Base-by-base conservation (phyloP, 2,888 invertebrate species). In the Litoditis marina region DNA sequence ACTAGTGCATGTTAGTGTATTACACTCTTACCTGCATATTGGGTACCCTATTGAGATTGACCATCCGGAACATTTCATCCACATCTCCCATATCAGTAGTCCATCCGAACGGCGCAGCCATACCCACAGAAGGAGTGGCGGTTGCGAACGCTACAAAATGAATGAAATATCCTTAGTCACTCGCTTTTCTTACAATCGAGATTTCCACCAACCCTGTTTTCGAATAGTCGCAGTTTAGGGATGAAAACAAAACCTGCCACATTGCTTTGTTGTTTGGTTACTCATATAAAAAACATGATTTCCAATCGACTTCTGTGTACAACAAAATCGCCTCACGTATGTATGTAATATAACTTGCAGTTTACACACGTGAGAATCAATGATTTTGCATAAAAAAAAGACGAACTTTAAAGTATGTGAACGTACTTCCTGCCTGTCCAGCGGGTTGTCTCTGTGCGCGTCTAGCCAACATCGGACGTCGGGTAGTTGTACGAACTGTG, bases 391-490 rank as follows among this genome's bases (percentile, higher is more conserved):
- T n/a, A n/a, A n/a, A n/a, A n/a, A n/a, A n/a, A n/a, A n/a, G n/a
- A n/a, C n/a, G n/a, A n/a, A n/a, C n/a, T n/a, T n/a, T n/a, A n/a
- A n/a, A n/a, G n/a, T n/a, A n/a, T n/a, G 39, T n/a, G 22, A 31
- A 39, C 34, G 44, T 25, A 57, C 59, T 61, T 31, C 60, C 65
- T 19, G 61, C 52, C 34, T 66, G 58, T 19, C 62, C 42, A 32
- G 61, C 61, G 16, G 61, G 54, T 25, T 61, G 54, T 44, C 61
- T 46, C 27, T 59, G 63, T 5, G 54, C 25, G 42, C 71, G 28
- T 49, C 71, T 44, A 0, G 71, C 69, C 22, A 71, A 47, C 65
- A 71, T 66, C 5, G 71, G 71, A 28, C 71, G 44, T 25, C 71
- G 53, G 25, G 60, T 58, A 1, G 57, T 46, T 51, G 8, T 60